phyloP scores from a whole-genome alignment of 92 coral and sea anemone genomes.

The Epizoanthus scotinus region DNA sequence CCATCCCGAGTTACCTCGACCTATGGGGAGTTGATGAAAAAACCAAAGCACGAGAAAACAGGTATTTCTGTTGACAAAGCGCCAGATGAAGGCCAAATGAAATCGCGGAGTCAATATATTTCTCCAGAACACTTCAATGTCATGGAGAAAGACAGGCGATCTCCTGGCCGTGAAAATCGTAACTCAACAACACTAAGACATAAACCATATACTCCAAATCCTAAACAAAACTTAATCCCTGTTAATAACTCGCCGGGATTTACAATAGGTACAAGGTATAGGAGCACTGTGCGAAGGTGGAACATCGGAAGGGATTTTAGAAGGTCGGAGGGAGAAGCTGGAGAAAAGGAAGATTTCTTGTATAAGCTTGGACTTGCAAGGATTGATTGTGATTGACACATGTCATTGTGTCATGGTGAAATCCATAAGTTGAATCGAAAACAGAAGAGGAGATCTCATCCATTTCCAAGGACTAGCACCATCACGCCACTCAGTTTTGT shows the following conservation, averaged over 20 bases:
- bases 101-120: not conserved
- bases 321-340: not conserved
- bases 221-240: not conserved
- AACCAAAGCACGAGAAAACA: conserved; percentile 6
- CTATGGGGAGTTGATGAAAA: not conserved
- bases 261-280: not conserved
- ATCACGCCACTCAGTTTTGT: no score
- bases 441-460: no score
- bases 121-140: not conserved
- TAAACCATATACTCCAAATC: conserved; percentile 10
- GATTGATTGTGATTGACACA: not conserved
- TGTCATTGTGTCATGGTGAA: not conserved
- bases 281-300: not conserved
- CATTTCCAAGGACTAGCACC: no score
- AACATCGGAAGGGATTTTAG: not conserved
- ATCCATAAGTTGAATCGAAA: no score
- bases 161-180: conserved; percentile 4
- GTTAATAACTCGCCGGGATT: not conserved
- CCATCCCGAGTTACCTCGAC: not conserved
- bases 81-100: not conserved
- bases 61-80: not conserved
- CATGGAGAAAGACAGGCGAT: not conserved
- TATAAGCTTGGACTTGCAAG: conserved; percentile 33
- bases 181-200: not conserved
- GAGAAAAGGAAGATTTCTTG: conserved; percentile 33